Percentiles rank a stretch among this genome's conserved stretches.
phyloP scores from a whole-genome alignment of 2,888 invertebrate species.

The Tigriopus californicus region DNA sequence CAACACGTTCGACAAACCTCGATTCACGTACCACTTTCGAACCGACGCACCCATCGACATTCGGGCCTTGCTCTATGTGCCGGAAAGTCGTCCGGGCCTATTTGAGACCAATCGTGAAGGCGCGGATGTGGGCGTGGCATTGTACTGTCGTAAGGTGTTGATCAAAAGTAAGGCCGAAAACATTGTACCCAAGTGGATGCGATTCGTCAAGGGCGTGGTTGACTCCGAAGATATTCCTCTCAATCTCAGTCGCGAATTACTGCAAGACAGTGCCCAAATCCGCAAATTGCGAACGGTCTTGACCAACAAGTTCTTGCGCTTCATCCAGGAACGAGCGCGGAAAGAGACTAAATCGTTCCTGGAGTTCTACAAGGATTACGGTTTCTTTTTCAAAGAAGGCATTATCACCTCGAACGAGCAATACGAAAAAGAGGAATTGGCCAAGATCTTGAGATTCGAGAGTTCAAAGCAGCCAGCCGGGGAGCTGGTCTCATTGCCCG shows the following conservation, averaged over 20 bases:
- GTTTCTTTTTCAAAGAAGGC: constrained; percentile 83
- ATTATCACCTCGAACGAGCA: constrained; percentile 66
- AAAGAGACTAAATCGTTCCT: constrained; percentile 64
- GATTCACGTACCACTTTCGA: constrained; percentile 77
- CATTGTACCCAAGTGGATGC: constrained; percentile 78
- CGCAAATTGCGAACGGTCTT: constrained; percentile 64
- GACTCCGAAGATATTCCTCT: constrained; percentile 97
- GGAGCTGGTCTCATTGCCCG: constrained; percentile 47
- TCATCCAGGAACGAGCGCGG: constrained; percentile 59
- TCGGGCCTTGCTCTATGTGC: constrained; percentile 73
- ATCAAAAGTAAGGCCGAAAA: constrained; percentile 80
- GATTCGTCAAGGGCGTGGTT: constrained; percentile 83
- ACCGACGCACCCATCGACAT: constrained; percentile 82
- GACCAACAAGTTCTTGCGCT: constrained; percentile 61
- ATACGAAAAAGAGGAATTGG: constrained; percentile 48
- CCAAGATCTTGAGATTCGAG: constrained; percentile 37
- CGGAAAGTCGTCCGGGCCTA: constrained; percentile 67
- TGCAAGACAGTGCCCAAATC: constrained; percentile 82
- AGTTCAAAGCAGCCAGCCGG: constrained; percentile 56
- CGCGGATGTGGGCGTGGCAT: constrained; percentile 59
- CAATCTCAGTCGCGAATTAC: constrained; percentile 80
- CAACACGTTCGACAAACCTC: constrained; percentile 65
- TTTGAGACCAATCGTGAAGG: constrained; percentile 69
- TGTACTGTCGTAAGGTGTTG: constrained; percentile 79
- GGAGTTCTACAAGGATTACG: constrained; percentile 77